A percentile compares a stretch with the other conserved stretches of the same genome.
Evolutionary conservation across 2,888 invertebrate species (phyloP).

Genomic region (Agrypnus murinus): DNA sequence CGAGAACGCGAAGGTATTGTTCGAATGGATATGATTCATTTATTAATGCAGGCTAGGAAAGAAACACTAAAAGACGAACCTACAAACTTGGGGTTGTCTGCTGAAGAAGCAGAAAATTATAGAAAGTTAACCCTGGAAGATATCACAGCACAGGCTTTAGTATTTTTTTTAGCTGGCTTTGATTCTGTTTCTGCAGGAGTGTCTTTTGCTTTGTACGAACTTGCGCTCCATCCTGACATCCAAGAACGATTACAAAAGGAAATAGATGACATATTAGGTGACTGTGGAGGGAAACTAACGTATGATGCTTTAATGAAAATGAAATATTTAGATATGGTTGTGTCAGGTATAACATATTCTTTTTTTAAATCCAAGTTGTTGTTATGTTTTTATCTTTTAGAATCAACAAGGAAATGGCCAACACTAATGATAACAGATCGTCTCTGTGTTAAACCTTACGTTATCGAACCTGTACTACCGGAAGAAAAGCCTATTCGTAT

Average conservation of each 20-base stretch:
- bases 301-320: conserved; percentile 71
- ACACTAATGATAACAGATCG: conserved; percentile 72
- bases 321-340: conserved; percentile 74
- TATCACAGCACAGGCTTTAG: conserved; percentile 43
- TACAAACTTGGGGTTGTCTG: conserved; percentile 39
- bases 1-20: conserved; percentile 46
- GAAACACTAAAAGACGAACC: conserved; percentile 58
- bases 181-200: conserved; percentile 64
- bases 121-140: conserved; percentile 38
- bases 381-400: no score
- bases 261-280: conserved; percentile 60
- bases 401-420: conserved; percentile 73
- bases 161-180: conserved; percentile 47
- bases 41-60: conserved; percentile 74
- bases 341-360: conserved; percentile 28
- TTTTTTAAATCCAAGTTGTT: no score
- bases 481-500: conserved; percentile 58
- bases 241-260: conserved; percentile 67
- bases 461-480: conserved; percentile 59
- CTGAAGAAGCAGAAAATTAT: background rate
- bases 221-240: conserved; percentile 66
- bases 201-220: conserved; percentile 65
- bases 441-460: conserved; percentile 71
- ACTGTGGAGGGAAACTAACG: conserved; percentile 64
- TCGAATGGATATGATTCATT: conserved; percentile 72